Conservation (phyloP, 2,888 invertebrate species). For the Campoplex nolae region DNA sequence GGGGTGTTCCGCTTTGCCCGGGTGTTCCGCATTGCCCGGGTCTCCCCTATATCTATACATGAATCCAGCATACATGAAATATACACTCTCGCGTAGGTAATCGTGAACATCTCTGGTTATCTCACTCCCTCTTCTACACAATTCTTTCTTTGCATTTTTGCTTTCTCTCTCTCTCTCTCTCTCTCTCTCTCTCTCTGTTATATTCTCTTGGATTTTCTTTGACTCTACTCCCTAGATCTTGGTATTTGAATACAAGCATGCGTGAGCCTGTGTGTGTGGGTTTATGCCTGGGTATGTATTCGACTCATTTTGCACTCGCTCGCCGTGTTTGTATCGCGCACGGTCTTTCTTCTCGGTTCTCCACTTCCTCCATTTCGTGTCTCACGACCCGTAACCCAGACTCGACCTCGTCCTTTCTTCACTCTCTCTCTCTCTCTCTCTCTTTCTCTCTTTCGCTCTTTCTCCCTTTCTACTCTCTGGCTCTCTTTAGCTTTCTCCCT, state of each 20-base stretch:
- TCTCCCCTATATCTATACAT: background rate
- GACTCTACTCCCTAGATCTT: background rate
- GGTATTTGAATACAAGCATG: background rate
- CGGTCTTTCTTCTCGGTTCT: conserved; percentile 26
- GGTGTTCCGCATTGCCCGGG: too few relatives aligned
- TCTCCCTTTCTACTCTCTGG: conserved; percentile 4
- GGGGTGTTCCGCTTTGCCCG: too few relatives aligned
- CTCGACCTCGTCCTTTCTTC: conserved; percentile 45
- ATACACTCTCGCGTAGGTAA: background rate
- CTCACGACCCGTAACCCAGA: conserved; percentile 53
- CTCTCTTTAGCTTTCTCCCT: conserved; percentile 18
- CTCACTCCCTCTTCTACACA: background rate
- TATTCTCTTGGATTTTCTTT: conserved; percentile 19
- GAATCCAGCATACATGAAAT: background rate
- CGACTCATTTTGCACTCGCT: conserved; percentile 14
- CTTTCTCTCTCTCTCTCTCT: background rate
- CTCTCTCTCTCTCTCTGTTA: background rate
- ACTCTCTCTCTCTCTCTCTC: conserved; percentile 6
- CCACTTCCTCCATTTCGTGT: conserved; percentile 47
- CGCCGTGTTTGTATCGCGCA: conserved; percentile 14
- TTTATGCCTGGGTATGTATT: background rate
- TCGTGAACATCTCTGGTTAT: conserved; percentile 24
- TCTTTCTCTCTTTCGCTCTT: conserved; percentile 17
- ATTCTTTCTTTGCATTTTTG: background rate
- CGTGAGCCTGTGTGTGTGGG: too few relatives aligned